Percentiles rank a stretch among this genome's conserved stretches.
Conservation (phyloP, 1,140 invertebrate species). For the Drosophila navojoa region DNA sequence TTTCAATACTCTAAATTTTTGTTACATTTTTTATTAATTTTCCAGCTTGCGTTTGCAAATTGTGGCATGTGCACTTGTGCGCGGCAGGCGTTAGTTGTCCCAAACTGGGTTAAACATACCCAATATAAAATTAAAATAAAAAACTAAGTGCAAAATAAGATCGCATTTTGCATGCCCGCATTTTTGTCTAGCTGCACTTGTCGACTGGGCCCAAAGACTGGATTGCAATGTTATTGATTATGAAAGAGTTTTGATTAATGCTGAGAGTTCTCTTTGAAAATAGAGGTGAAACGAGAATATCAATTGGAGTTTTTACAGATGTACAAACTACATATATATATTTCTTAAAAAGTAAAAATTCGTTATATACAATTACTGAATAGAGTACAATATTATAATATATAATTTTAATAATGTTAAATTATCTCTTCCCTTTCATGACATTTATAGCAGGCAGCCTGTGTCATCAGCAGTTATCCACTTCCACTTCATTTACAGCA, state of each 20-base stretch:
- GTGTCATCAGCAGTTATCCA: too few species aligned
- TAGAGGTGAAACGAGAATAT: not conserved
- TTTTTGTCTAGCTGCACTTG: conserved; percentile 4
- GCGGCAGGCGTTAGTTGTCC: conserved; percentile 64
- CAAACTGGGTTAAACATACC: conserved; percentile 60
- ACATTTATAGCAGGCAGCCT: too few species aligned
- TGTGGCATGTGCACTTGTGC: conserved; percentile 57
- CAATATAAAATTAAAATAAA: not conserved
- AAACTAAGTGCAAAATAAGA: conserved; percentile 36
- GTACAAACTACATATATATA: too few species aligned
- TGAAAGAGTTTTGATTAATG: not conserved
- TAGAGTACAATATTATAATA: too few species aligned
- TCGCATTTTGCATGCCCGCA: conserved; percentile 29
- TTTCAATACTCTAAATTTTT: conserved; percentile 28
- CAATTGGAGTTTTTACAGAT: too few species aligned
- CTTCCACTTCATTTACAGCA: too few species aligned
- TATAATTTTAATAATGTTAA: too few species aligned
- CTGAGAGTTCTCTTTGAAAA: not conserved
- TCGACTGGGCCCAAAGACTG: not conserved
- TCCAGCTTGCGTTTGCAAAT: conserved; percentile 40
- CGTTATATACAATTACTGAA: too few species aligned
- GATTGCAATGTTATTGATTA: conserved; percentile 2
- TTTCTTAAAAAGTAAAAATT: too few species aligned
- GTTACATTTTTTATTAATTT: conserved; percentile 30
- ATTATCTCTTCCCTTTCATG: too few species aligned